Percentiles rank a stretch among this genome's conserved stretches.
These are phyloP conservation scores for Petroica traversi DNA, from an alignment of 2,113 vertebrate species.

Conservation along the genomic window DNA sequence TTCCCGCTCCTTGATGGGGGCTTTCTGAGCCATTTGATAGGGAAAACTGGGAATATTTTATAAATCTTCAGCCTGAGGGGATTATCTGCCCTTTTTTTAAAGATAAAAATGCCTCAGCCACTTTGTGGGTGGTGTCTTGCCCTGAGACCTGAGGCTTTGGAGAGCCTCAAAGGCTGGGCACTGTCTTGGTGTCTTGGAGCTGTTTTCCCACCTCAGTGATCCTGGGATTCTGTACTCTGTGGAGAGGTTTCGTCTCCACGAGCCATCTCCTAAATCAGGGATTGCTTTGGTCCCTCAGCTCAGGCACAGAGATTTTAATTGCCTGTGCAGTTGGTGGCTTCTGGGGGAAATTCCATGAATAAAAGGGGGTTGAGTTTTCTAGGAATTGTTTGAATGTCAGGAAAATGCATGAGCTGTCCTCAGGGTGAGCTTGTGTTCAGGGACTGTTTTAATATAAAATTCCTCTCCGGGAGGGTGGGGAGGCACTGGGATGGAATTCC, in stretches of 20 bases:
- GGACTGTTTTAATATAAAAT: accelerated
- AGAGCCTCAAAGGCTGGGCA: neutral
- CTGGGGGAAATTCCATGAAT: neutral
- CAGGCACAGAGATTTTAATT: neutral
- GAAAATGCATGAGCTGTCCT: neutral
- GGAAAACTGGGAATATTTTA: neutral
- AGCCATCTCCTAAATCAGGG: neutral
- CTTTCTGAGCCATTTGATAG: accelerated
- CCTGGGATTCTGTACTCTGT: accelerated
- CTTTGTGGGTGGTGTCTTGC: neutral
- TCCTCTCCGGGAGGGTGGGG: neutral
- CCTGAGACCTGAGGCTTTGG: neutral
- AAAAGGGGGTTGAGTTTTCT: neutral
- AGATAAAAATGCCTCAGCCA: accelerated
- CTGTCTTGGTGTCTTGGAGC: neutral
- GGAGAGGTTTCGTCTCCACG: neutral
- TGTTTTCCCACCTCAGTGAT: neutral
- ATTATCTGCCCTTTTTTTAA: neutral
- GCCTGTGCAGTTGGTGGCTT: neutral
- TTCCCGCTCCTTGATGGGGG: neutral
- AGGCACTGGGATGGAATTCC: neutral
- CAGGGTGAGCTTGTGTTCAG: accelerated
- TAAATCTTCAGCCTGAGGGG: neutral
- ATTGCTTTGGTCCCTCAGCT: neutral
- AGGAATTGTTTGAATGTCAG: neutral